These are phyloP conservation scores for Oryzaephilus surinamensis DNA, from an alignment of 1,140 invertebrate genomes.

Conservation along the genomic window DNA sequence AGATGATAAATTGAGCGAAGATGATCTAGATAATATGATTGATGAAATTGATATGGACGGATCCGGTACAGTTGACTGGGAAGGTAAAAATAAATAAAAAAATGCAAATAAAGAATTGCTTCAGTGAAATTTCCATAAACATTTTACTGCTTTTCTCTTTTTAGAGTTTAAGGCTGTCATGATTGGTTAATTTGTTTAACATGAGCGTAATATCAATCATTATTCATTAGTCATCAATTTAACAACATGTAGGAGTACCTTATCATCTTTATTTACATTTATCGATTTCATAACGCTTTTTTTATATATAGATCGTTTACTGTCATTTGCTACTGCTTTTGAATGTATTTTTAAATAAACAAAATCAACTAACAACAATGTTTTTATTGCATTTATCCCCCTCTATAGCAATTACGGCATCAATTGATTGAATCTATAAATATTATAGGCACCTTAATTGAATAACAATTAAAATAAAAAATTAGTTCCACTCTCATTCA, in stretches of 20 bases:
- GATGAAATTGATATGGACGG: conserved; percentile 65
- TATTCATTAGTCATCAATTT: too few relatives aligned
- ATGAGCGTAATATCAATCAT: too few relatives aligned
- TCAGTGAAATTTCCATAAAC: conserved; percentile 3
- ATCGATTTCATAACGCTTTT: too few relatives aligned
- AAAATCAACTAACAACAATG: conserved; percentile 1
- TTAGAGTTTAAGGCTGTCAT: conserved; percentile 72
- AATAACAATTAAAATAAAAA: too few relatives aligned
- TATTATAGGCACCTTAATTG: conserved; percentile 8
- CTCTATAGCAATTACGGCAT: conserved; percentile 4
- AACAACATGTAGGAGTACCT: too few relatives aligned
- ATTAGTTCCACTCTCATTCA: too few relatives aligned
- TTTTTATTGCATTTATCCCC: conserved; percentile 3
- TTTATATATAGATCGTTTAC: too few relatives aligned
- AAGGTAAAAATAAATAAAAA: conserved; percentile 40
- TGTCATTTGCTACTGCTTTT: too few relatives aligned
- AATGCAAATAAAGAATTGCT: too few relatives aligned
- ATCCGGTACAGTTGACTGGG: conserved; percentile 62
- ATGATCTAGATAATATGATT: conserved; percentile 63
- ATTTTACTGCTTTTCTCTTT: conserved; percentile 26
- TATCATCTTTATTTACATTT: too few relatives aligned
- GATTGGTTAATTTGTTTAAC: conserved; percentile 51
- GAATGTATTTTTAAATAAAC: not conserved
- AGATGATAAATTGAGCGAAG: conserved; percentile 57
- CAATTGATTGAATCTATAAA: conserved; percentile 15